Percentiles rank a stretch among this genome's conserved stretches.
Conservation (phyloP, 2,888 invertebrate species). For the Phlogophora meticulosa region DNA sequence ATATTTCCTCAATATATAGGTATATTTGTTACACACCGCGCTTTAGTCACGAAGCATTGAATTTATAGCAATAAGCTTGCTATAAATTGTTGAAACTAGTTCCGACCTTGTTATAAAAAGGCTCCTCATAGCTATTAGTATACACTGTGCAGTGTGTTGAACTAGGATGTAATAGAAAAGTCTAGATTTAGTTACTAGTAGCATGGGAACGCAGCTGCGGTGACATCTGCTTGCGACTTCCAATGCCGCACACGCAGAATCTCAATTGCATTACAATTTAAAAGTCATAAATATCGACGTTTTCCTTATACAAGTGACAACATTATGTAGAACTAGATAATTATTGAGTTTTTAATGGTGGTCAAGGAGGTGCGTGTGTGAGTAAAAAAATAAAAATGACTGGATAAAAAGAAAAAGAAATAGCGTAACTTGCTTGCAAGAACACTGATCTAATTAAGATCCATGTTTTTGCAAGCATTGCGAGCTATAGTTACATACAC, state of each 20-base stretch:
- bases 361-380: not conserved
- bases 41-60: not conserved
- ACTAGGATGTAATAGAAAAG: constrained; percentile 70
- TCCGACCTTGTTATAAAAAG: constrained; percentile 39
- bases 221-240: constrained; percentile 79
- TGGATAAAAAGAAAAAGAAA: not conserved
- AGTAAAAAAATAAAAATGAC: constrained; percentile 18
- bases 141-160: constrained; percentile 50
- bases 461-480: constrained; percentile 34
- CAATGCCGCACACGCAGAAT: constrained; percentile 74
- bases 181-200: constrained; percentile 82
- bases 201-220: constrained; percentile 80
- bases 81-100: constrained; percentile 34
- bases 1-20: not conserved
- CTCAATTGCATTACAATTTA: constrained; percentile 67
- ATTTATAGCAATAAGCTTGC: constrained; percentile 22
- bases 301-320: constrained; percentile 44
- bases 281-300: constrained; percentile 47
- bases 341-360: constrained; percentile 32
- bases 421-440: constrained; percentile 22
- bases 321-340: constrained; percentile 28
- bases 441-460: constrained; percentile 25
- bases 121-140: constrained; percentile 17
- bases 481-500: not conserved
- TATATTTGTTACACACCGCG: not conserved